Percentiles rank a stretch among this genome's conserved stretches.
These are phyloP conservation scores for Flexamia atlantica DNA, from an alignment of 2,888 invertebrate genomes.

Conservation along the genomic window DNA sequence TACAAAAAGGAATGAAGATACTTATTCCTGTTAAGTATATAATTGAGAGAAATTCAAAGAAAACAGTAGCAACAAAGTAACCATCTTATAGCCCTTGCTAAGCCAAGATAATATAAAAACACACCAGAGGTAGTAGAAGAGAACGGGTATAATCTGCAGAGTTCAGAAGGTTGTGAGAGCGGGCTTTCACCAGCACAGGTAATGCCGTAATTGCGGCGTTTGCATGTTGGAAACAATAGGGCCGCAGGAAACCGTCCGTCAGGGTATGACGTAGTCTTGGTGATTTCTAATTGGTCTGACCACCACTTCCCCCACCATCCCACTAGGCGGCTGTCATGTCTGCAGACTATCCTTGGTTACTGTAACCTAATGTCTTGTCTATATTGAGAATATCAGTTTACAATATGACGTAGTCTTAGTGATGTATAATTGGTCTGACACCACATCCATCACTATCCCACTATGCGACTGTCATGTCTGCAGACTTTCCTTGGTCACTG, in stretches of 20 bases:
- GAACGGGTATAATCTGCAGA: conserved; percentile 30
- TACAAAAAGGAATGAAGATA: too few relatives aligned
- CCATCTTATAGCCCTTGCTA: too few relatives aligned
- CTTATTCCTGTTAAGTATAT: too few relatives aligned
- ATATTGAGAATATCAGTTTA: background rate
- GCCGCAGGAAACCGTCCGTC: conserved; percentile 50
- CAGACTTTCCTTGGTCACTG: background rate
- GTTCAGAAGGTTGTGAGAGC: conserved; percentile 57
- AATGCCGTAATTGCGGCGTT: conserved; percentile 47
- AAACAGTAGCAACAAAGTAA: too few relatives aligned
- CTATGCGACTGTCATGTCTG: background rate
- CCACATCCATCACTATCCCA: background rate
- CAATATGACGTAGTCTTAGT: conserved; percentile 14
- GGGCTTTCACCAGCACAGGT: conserved; percentile 36
- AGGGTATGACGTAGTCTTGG: conserved; percentile 36
- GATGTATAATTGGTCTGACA: conserved; percentile 43
- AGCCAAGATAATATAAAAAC: too few relatives aligned
- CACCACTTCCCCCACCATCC: conserved; percentile 14
- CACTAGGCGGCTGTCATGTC: conserved; percentile 5
- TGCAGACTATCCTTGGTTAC: background rate
- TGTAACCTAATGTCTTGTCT: background rate
- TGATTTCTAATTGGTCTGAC: conserved; percentile 47
- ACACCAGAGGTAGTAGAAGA: background rate
- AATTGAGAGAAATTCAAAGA: too few relatives aligned
- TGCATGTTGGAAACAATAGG: conserved; percentile 47